Evolutionary conservation across 1,140 invertebrate genomes (phyloP).

Genomic region (Pseudomyrmex concolor): DNA sequence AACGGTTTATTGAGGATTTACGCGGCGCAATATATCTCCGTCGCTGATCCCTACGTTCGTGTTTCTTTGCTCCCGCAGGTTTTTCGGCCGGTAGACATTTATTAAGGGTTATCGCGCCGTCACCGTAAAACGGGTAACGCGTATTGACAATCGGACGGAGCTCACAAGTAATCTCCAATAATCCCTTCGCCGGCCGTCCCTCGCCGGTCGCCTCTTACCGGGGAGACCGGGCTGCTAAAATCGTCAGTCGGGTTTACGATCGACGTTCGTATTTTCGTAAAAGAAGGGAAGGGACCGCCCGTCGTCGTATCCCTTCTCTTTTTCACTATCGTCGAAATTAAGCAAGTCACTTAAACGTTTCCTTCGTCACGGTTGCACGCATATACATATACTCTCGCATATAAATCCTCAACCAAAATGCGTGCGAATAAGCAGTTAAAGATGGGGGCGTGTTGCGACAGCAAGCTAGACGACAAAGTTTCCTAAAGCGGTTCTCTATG

Average conservation of each 20-base stretch:
- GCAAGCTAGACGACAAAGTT: slow-evolving; percentile 17
- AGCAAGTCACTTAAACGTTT: slow-evolving; percentile 22
- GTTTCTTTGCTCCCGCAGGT: slow-evolving; percentile 73
- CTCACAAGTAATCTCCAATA: slow-evolving; percentile 76
- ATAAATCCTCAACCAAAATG: neutral
- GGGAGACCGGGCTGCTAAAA: slow-evolving; percentile 29
- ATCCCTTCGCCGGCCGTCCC: slow-evolving; percentile 61
- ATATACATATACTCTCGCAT: neutral
- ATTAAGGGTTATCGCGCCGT: slow-evolving; percentile 76
- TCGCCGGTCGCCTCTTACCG: slow-evolving; percentile 8
- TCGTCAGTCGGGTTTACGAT: slow-evolving; percentile 61
- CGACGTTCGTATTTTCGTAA: slow-evolving; percentile 29
- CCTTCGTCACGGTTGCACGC: slow-evolving; percentile 15
- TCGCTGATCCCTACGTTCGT: slow-evolving; percentile 71
- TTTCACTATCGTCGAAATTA: slow-evolving; percentile 24
- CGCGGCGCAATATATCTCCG: slow-evolving; percentile 73
- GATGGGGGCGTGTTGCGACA: slow-evolving; percentile 8
- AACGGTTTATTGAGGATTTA: slow-evolving; percentile 77
- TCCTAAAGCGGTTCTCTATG: neutral
- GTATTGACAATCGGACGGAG: slow-evolving; percentile 76
- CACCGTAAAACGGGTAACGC: slow-evolving; percentile 72
- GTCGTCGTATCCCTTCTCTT: neutral
- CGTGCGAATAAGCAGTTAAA: slow-evolving; percentile 26
- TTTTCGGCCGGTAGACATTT: slow-evolving; percentile 74
- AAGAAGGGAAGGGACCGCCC: slow-evolving; percentile 15